Base-by-base conservation (phyloP, 2,113 vertebrate genomes). In the Cavia aperea region DNA sequence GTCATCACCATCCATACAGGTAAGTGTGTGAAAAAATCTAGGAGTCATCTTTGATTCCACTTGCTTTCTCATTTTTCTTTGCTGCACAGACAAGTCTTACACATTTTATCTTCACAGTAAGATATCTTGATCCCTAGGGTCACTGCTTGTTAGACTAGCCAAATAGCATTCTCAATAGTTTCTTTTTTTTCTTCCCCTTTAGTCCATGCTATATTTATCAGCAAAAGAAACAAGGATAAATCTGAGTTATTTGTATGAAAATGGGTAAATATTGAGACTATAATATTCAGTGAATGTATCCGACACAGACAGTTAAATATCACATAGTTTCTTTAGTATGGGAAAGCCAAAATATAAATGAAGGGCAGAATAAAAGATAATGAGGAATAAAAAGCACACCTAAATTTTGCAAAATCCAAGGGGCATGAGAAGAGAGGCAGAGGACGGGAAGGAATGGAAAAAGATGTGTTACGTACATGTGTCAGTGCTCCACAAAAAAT, bases 401-500 rank as follows among this genome's bases (percentile, higher is more conserved):
- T 2, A 75, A 43, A 0, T 75, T 72, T 46, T 75, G 23, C 72
- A 14, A 75, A 46, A 26, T 43, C 23, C 39, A 26, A 75, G 12
- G 12, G 39, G 24, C 13, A 39, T 43, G 23, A 13, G 72, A 46
- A 23, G 23, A 6, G 12, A 26, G 11, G 39, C 11, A 46, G 23
- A 75, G 43, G 24, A 7, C 46, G 43, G 11, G 24, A 24, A 24
- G 46, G 39, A 46, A 73, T 10, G 29, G 46, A 46, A 60, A 19
- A 75, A 75, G 23, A 46, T 75, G 43, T 24, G 21, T 75, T 46
- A 46, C 24, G 14, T 14, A 26, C 24, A 21, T 7, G 39, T 46
- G 13, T 0, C 39, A 46, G 14, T 23, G 24, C 12, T 5, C 21
- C 23, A 46, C 1, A 8, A 26, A 7, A 46, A 46, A 7, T 26